Evolutionary conservation across 2,797 vertebrate genomes (phyloP).

Genomic region (Corythornis leucogaster): DNA sequence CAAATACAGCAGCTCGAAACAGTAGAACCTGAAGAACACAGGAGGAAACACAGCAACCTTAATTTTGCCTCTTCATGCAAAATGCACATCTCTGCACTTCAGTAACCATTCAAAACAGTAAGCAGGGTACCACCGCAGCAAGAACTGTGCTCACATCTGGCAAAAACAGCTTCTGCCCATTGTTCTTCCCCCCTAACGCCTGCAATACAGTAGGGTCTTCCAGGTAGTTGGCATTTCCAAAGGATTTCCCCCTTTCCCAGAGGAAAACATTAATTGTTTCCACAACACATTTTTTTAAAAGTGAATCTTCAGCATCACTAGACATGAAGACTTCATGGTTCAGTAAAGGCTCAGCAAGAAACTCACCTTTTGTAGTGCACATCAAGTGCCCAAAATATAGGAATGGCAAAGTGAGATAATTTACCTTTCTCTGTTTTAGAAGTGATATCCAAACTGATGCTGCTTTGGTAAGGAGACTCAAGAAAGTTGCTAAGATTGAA

Average conservation of each 20-base stretch:
- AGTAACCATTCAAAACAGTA: conserved; percentile 8
- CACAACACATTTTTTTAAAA: background rate
- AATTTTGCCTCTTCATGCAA: conserved; percentile 5
- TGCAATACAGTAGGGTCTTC: background rate
- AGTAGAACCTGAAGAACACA: conserved; percentile 23
- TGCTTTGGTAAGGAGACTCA: background rate
- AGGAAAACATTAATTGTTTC: background rate
- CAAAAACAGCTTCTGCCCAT: background rate
- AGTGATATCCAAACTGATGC: background rate
- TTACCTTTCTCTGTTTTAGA: background rate
- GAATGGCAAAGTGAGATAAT: background rate
- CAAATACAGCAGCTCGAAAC: background rate
- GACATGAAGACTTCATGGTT: background rate
- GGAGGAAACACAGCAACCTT: conserved; percentile 1
- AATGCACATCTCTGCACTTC: background rate
- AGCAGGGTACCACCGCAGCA: background rate
- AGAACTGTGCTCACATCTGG: background rate
- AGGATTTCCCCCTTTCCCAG: background rate
- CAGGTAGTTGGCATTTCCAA: background rate
- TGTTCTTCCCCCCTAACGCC: background rate
- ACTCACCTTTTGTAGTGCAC: background rate
- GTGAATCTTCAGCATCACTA: background rate
- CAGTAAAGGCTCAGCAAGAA: background rate
- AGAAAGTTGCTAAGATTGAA: background rate
- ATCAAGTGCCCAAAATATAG: background rate